Evolutionary conservation across 1,140 invertebrate species (phyloP).

Genomic region (Ceratina calcarata): DNA sequence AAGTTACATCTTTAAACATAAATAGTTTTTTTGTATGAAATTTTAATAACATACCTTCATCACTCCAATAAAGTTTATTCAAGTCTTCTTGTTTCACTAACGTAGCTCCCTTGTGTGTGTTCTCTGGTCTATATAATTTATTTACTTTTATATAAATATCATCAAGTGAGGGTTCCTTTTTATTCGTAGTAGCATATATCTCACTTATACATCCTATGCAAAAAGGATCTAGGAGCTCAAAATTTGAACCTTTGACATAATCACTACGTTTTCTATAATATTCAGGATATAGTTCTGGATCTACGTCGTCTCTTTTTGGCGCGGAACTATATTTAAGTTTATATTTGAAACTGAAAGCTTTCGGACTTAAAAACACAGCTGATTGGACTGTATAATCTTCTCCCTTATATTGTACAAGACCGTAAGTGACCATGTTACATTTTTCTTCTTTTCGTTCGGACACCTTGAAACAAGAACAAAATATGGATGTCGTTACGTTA

Average conservation of each 20-base stretch:
- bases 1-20: constrained; percentile 2
- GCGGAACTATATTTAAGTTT: constrained; percentile 60
- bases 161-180: constrained; percentile 78
- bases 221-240: constrained; percentile 88
- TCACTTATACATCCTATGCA: constrained; percentile 85
- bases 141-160: constrained; percentile 86
- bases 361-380: constrained; percentile 87
- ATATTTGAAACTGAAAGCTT: constrained; percentile 84
- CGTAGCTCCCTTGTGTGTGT: constrained; percentile 83
- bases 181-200: constrained; percentile 81
- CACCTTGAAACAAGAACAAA: constrained; percentile 81
- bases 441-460: constrained; percentile 64
- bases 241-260: constrained; percentile 88
- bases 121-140: constrained; percentile 89
- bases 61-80: constrained; percentile 89
- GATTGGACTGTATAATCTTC: constrained; percentile 85
- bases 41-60: constrained; percentile 82
- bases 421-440: constrained; percentile 63
- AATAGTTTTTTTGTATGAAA: neutral
- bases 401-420: constrained; percentile 74
- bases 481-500: constrained; percentile 82
- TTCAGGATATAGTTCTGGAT: constrained; percentile 89
- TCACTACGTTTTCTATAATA: constrained; percentile 87
- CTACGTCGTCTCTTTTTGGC: constrained; percentile 82
- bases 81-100: constrained; percentile 84